phyloP scores from a whole-genome alignment of 2,888 invertebrate species.

The Sturmia bella region DNA sequence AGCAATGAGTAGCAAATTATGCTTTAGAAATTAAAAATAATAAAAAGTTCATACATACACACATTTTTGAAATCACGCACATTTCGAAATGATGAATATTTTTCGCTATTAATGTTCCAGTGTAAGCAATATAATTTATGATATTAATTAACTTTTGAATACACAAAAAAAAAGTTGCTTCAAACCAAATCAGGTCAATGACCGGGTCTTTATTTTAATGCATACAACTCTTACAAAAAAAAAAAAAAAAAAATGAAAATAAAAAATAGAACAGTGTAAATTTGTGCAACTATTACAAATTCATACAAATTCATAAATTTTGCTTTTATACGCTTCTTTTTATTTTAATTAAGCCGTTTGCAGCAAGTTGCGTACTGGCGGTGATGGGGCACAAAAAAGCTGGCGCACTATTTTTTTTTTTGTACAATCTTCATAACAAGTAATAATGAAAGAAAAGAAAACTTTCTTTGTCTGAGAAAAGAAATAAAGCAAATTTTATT shows the following conservation, averaged over 20 bases:
- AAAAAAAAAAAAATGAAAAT: constrained; percentile 4
- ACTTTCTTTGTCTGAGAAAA: too few species aligned
- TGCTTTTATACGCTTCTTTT: too few species aligned
- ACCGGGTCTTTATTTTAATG: not conserved
- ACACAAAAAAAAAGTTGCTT: too few species aligned
- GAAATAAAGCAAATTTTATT: too few species aligned
- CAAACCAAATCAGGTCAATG: constrained; percentile 50
- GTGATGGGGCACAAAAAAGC: too few species aligned
- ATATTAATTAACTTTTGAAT: too few species aligned
- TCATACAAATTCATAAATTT: not conserved
- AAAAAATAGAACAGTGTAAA: constrained; percentile 8
- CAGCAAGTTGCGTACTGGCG: too few species aligned
- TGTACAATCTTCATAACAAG: too few species aligned
- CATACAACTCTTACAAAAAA: constrained; percentile 9
- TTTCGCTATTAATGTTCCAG: not conserved
- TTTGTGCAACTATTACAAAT: constrained; percentile 2
- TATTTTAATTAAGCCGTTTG: not conserved
- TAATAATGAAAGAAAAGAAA: too few species aligned
- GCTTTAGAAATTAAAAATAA: constrained; percentile 4
- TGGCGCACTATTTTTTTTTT: too few species aligned
- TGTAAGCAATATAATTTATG: too few species aligned
- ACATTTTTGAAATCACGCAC: constrained; percentile 2
- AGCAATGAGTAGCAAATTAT: not conserved
- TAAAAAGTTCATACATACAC: not conserved
- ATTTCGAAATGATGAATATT: not conserved